Evolutionary conservation across 2,113 vertebrate species (phyloP).

Genomic region (Sebastes fasciatus): DNA sequence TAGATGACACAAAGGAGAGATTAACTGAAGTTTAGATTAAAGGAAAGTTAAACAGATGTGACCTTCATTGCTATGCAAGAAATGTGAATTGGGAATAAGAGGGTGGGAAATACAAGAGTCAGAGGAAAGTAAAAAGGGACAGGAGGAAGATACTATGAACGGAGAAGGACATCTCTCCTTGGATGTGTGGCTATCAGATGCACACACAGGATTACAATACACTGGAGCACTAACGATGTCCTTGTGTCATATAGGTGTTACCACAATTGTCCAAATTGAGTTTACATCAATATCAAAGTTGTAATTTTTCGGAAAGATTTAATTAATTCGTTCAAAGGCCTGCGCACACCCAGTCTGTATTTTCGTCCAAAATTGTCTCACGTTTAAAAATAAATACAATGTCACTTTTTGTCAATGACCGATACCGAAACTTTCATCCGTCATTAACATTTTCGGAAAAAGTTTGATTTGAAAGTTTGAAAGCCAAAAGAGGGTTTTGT

Average conservation of each 20-base stretch:
- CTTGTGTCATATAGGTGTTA: not conserved
- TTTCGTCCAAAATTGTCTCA: too few relatives aligned
- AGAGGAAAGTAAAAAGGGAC: not conserved
- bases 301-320: not conserved
- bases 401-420: too few relatives aligned
- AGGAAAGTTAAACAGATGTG: conserved; percentile 7
- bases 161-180: not conserved
- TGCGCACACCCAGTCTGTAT: too few relatives aligned
- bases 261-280: not conserved
- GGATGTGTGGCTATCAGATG: not conserved
- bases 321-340: too few relatives aligned
- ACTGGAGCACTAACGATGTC: not conserved
- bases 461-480: too few relatives aligned
- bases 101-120: not conserved
- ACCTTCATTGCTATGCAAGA: conserved; percentile 14
- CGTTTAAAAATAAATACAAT: too few relatives aligned
- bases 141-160: not conserved
- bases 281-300: not conserved
- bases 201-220: not conserved
- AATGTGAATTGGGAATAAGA: conserved; percentile 5
- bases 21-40: conserved; percentile 16
- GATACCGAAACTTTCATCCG: too few relatives aligned
- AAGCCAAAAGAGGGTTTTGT: too few relatives aligned
- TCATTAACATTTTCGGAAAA: too few relatives aligned
- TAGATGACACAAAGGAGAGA: conserved; percentile 11